These are phyloP conservation scores for Oryzias celebensis DNA, from an alignment of 2,113 vertebrate species.

Conservation along the genomic window DNA sequence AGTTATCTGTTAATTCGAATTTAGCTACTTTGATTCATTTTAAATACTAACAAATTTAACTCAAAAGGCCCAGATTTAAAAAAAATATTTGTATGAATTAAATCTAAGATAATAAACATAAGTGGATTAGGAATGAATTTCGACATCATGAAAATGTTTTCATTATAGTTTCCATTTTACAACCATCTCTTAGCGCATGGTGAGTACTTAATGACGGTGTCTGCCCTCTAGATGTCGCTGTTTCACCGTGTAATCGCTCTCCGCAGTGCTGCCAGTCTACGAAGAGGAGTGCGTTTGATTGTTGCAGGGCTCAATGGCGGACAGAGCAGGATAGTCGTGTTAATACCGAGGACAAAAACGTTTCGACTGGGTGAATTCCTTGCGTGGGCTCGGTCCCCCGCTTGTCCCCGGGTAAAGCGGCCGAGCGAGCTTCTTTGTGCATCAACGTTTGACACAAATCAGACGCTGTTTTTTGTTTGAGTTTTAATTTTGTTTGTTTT, in stretches of 20 bases:
- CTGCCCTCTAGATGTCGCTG: slow-evolving; percentile 51
- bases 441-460: background rate
- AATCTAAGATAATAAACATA: no score
- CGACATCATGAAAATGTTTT: no score
- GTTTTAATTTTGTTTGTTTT: no score
- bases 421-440: slow-evolving; percentile 9
- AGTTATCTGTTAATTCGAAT: no score
- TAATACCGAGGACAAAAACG: slow-evolving; percentile 79
- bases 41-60: no score
- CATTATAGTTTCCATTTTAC: no score
- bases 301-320: slow-evolving; percentile 83
- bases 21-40: no score
- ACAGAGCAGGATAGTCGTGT: slow-evolving; percentile 70
- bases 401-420: slow-evolving; percentile 15
- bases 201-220: no score
- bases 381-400: slow-evolving; percentile 31
- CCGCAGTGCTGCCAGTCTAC: slow-evolving; percentile 74
- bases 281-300: slow-evolving; percentile 81
- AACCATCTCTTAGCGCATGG: no score
- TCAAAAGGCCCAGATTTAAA: no score
- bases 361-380: slow-evolving; percentile 28
- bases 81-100: no score
- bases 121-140: no score
- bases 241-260: slow-evolving; percentile 34
- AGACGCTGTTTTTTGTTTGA: background rate